Evolutionary conservation across 2,113 vertebrate species (phyloP).

Genomic region (Proteles cristata): DNA sequence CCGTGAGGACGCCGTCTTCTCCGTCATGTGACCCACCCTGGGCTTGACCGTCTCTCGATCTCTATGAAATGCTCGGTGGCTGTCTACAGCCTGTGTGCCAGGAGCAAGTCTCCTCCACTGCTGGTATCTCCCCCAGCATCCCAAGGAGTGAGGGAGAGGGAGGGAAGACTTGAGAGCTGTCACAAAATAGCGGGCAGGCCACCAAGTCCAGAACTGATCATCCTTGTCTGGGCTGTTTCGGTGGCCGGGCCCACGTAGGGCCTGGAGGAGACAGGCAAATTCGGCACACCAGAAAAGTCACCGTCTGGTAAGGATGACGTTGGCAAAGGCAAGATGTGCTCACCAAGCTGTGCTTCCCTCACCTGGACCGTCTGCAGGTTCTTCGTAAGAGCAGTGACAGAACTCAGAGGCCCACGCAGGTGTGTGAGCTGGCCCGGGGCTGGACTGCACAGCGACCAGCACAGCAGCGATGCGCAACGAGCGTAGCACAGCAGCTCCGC

Average conservation of each 20-base stretch:
- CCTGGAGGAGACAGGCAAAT: not conserved
- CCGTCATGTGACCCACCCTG: rapidly evolving
- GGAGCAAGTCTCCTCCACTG: not conserved
- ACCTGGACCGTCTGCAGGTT: not conserved
- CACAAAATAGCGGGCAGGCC: rapidly evolving
- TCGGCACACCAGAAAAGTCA: not conserved
- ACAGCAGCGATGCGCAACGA: rapidly evolving
- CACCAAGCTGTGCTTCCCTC: not conserved
- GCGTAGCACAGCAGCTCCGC: not conserved
- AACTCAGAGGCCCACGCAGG: no score
- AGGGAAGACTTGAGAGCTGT: not conserved
- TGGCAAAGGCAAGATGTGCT: not conserved
- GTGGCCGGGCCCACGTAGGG: rapidly evolving
- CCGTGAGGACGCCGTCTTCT: not conserved
- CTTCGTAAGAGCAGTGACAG: rapidly evolving
- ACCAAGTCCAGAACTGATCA: not conserved
- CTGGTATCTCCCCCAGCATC: not conserved
- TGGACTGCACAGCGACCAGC: rapidly evolving
- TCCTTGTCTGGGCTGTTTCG: not conserved
- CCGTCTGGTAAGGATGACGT: rapidly evolving
- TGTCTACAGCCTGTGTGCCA: not conserved
- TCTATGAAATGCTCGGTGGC: not conserved
- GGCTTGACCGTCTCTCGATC: not conserved
- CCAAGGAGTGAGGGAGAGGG: not conserved
- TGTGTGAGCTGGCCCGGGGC: rapidly evolving